These are phyloP conservation scores for Colius striatus DNA, from an alignment of 2,113 vertebrate genomes.

Conservation along the genomic window DNA sequence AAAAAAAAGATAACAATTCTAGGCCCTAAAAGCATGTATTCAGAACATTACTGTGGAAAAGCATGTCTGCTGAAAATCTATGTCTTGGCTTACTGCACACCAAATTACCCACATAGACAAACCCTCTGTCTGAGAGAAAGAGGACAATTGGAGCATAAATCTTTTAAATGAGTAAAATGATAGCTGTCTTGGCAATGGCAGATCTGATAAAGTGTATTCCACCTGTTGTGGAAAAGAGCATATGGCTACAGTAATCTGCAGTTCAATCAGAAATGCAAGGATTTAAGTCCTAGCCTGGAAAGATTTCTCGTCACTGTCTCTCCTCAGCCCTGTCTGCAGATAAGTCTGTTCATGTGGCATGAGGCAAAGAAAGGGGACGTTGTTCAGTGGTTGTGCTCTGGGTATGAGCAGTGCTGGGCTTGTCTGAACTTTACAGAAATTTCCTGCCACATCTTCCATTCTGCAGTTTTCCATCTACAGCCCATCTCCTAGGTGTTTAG, in stretches of 20 bases:
- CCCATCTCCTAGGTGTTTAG: neutral
- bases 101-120: conserved; percentile 36
- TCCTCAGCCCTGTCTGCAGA: neutral
- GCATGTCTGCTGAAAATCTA: neutral
- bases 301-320: conserved; percentile 9
- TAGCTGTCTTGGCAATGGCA: conserved; percentile 54
- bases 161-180: conserved; percentile 62
- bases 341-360: neutral
- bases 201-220: conserved; percentile 56
- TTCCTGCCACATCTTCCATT: neutral
- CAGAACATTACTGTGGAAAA: neutral
- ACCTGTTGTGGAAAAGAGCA: conserved; percentile 63
- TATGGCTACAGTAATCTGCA: conserved; percentile 49
- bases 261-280: conserved; percentile 37
- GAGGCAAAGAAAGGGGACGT: neutral
- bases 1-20: neutral
- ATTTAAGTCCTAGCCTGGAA: conserved; percentile 20
- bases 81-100: conserved; percentile 21
- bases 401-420: neutral
- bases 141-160: conserved; percentile 55
- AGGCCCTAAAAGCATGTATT: neutral
- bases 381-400: neutral
- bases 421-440: neutral
- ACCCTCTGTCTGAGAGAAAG: neutral
- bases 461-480: neutral